Conservation (phyloP, 2,113 vertebrate genomes). For the Australoheros scitulus region DNA sequence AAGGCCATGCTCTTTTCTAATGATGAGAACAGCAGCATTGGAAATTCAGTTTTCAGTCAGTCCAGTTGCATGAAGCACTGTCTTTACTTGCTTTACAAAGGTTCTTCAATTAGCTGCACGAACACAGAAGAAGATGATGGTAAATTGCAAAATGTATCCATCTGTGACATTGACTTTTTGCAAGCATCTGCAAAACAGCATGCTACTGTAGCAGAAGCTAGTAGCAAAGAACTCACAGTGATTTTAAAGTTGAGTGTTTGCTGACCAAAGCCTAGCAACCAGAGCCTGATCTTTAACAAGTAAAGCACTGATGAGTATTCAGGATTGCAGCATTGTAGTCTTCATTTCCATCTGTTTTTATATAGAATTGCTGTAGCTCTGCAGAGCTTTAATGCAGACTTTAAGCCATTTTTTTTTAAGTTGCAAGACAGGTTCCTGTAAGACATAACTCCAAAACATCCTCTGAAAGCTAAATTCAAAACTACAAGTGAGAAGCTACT, state of each 20-base stretch:
- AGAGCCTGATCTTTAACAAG: not conserved
- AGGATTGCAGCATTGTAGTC: not conserved
- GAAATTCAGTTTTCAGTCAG: too few species aligned
- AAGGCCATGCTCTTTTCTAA: too few species aligned
- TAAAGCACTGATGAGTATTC: not conserved
- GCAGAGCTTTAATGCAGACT: not conserved
- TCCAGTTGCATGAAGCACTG: not conserved
- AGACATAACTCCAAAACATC: not conserved
- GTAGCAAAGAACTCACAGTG: not conserved
- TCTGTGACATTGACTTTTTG: too few species aligned
- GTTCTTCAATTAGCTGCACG: not conserved
- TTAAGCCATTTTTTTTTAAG: not conserved
- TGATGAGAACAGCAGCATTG: too few species aligned
- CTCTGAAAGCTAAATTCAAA: not conserved
- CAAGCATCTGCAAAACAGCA: not conserved
- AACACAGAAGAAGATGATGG: not conserved
- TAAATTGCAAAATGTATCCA: not conserved
- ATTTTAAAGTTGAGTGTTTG: not conserved
- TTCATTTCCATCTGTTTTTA: not conserved
- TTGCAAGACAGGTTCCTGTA: not conserved
- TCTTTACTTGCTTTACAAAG: not conserved
- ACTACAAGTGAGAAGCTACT: not conserved
- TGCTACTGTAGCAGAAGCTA: not conserved
- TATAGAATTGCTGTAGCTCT: too few species aligned
- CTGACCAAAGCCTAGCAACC: not conserved